phyloP scores from a whole-genome alignment of 2,113 vertebrate genomes.

The Phodopus roborovskii region DNA sequence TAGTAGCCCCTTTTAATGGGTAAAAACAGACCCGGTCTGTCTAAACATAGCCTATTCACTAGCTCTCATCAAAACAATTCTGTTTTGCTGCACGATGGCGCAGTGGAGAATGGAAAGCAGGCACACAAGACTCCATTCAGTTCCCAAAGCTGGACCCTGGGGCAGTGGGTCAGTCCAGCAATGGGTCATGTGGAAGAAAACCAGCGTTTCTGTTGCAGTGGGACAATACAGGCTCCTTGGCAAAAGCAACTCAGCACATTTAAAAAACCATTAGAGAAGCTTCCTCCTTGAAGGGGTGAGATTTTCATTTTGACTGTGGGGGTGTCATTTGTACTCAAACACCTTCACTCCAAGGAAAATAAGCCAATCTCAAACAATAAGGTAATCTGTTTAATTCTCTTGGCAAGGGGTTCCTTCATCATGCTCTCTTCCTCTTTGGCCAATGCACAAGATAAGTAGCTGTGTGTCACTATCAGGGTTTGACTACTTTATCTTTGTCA shows the following conservation, averaged over 20 bases:
- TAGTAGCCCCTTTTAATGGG: constrained; percentile 77
- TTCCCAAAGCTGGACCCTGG: constrained; percentile 61
- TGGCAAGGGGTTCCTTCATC: background rate
- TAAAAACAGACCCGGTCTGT: constrained; percentile 78
- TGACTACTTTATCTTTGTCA: constrained; percentile 60
- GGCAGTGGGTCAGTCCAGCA: constrained; percentile 72
- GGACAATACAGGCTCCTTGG: constrained; percentile 66
- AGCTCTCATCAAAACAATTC: constrained; percentile 81
- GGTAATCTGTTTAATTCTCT: background rate
- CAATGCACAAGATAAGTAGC: background rate
- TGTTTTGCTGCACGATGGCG: constrained; percentile 69
- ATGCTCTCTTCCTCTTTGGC: background rate
- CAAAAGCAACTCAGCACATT: constrained; percentile 62
- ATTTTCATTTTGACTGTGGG: constrained; percentile 13
- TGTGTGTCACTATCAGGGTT: constrained; percentile 48
- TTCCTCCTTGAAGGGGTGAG: accelerated
- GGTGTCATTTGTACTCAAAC: background rate
- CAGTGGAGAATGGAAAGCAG: constrained; percentile 77
- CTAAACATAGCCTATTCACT: constrained; percentile 80
- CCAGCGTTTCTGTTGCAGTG: constrained; percentile 55
- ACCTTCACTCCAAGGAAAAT: background rate
- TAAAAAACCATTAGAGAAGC: constrained; percentile 33
- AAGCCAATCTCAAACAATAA: background rate
- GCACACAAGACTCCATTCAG: constrained; percentile 77
- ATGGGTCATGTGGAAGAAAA: background rate